Evolutionary conservation across 2,888 invertebrate species (phyloP).

Genomic region (Neria commutata): DNA sequence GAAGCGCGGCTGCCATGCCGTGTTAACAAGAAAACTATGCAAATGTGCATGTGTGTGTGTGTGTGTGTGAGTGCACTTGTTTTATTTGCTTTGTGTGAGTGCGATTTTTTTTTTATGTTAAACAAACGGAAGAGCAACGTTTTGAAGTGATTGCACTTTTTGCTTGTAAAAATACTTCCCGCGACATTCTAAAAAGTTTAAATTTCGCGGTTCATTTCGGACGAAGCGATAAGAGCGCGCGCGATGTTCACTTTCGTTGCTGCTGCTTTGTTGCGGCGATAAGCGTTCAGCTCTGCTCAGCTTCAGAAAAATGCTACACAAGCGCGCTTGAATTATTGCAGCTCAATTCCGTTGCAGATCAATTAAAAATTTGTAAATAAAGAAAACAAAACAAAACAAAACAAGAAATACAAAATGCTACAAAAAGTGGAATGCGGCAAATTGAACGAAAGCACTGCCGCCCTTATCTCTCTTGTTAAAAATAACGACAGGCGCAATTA

Average conservation of each 20-base stretch:
- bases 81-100: background rate
- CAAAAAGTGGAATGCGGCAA: too few relatives aligned
- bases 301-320: background rate
- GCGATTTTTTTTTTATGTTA: background rate
- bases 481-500: slow-evolving; percentile 40
- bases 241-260: background rate
- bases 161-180: slow-evolving; percentile 14
- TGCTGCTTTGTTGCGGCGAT: background rate
- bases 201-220: slow-evolving; percentile 44
- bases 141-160: slow-evolving; percentile 24
- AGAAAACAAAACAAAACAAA: background rate
- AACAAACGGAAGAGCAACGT: background rate
- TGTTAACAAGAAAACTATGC: background rate
- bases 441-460: background rate
- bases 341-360: background rate
- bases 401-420: too few relatives aligned
- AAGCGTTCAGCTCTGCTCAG: slow-evolving; percentile 1
- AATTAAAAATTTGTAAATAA: background rate
- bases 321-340: background rate
- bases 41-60: slow-evolving; percentile 1
- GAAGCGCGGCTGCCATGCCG: too few relatives aligned
- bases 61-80: background rate
- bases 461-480: background rate
- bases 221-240: background rate
- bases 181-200: slow-evolving; percentile 38